phyloP scores from a whole-genome alignment of 2,797 vertebrate species.

The Trematomus bernacchii region DNA sequence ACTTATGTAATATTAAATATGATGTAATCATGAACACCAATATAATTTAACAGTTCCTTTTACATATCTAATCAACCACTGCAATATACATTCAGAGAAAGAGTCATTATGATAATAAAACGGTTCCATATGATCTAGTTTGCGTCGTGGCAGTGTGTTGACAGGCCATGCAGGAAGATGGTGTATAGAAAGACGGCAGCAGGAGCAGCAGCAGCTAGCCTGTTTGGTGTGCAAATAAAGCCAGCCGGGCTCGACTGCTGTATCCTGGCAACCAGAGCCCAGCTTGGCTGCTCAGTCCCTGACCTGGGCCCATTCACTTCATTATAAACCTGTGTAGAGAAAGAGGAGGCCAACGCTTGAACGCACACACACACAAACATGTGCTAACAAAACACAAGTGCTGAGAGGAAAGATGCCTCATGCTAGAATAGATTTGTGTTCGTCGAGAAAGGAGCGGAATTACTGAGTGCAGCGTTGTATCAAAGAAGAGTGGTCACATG shows the following conservation, averaged over 20 bases:
- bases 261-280: conserved; percentile 88
- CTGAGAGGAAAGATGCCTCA: conserved; percentile 47
- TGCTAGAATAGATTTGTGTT: conserved; percentile 17
- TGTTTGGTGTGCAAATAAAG: conserved; percentile 87
- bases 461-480: conserved; percentile 1
- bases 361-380: conserved; percentile 19
- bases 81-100: no score
- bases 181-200: conserved; percentile 43
- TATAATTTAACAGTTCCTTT: no score
- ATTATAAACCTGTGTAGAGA: conserved; percentile 85
- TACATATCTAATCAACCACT: background rate
- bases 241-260: conserved; percentile 77
- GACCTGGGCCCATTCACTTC: conserved; percentile 87
- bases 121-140: conserved; percentile 10
- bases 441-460: conserved; percentile 16
- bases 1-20: background rate
- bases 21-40: no score
- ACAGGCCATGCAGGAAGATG: conserved; percentile 50
- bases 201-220: conserved; percentile 60
- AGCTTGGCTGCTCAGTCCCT: conserved; percentile 83
- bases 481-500: conserved; percentile 31
- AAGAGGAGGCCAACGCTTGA: conserved; percentile 79
- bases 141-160: conserved; percentile 47
- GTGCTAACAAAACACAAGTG: conserved; percentile 32
- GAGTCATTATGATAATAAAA: background rate